A percentile compares a stretch with the other conserved stretches of the same genome.
These are phyloP conservation scores for Poecilia picta DNA, from an alignment of 2,797 vertebrate species.

Conservation along the genomic window DNA sequence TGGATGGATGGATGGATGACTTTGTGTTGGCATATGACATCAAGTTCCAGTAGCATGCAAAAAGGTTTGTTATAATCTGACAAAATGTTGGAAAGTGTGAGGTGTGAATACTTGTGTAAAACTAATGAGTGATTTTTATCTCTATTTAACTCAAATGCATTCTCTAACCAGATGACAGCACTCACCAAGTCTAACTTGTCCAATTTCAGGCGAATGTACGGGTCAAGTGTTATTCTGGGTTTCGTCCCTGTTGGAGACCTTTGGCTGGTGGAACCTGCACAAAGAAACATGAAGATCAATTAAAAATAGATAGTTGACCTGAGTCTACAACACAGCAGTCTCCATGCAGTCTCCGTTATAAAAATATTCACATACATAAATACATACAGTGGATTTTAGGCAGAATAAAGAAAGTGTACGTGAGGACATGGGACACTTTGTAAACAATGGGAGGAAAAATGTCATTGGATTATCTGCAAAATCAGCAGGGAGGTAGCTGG, in stretches of 20 bases:
- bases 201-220: conserved; percentile 87
- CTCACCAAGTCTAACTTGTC: conserved; percentile 90
- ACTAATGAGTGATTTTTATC: not conserved
- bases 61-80: not conserved
- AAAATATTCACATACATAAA: not conserved
- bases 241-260: conserved; percentile 74
- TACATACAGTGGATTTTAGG: not conserved
- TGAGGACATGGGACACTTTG: conserved; percentile 13
- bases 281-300: not conserved
- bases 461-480: conserved; percentile 46
- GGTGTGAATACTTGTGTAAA: not conserved
- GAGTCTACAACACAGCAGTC: not conserved
- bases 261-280: conserved; percentile 65
- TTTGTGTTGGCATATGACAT: not conserved
- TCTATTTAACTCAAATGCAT: not conserved
- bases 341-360: not conserved
- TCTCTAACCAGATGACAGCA: not conserved
- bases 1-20: too few species aligned
- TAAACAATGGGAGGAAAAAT: conserved; percentile 35
- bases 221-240: conserved; percentile 89
- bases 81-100: not conserved
- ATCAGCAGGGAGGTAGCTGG: conserved; percentile 21
- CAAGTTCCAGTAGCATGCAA: not conserved
- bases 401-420: conserved; percentile 1
- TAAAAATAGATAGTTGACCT: not conserved